Percentiles rank a stretch among this genome's conserved stretches.
phyloP scores from a whole-genome alignment of 35 echinoderm and acorn worm species.

The Lytechinus variegatus region DNA sequence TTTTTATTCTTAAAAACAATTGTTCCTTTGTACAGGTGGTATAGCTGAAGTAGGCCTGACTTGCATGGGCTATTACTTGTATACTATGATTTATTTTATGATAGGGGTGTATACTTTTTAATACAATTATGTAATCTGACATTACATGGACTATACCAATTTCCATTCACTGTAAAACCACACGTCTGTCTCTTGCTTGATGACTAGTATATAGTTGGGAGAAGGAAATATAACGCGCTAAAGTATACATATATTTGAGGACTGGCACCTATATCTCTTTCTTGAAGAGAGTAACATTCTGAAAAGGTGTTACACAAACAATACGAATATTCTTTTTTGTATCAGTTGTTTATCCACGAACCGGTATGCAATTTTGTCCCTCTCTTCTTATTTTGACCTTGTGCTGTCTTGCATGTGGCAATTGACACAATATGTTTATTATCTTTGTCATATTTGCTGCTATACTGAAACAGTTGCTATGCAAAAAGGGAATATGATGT shows the following conservation, averaged over 20 bases:
- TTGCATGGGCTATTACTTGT: too few relatives aligned
- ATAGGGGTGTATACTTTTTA: too few relatives aligned
- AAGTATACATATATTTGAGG: background rate
- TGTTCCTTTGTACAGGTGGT: too few relatives aligned
- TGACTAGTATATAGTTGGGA: background rate
- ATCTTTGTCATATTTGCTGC: background rate
- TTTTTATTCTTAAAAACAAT: too few relatives aligned
- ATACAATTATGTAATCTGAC: too few relatives aligned
- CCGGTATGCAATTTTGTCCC: background rate
- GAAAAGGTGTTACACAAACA: background rate
- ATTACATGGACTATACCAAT: too few relatives aligned
- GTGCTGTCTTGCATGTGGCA: background rate
- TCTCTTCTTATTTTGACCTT: background rate
- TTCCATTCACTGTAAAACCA: too few relatives aligned
- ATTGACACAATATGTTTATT: slow-evolving; percentile 3
- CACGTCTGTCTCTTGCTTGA: too few relatives aligned
- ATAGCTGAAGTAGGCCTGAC: too few relatives aligned
- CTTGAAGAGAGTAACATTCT: background rate
- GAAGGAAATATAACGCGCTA: background rate
- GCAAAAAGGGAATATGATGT: background rate
- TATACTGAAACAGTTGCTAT: background rate
- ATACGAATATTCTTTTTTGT: background rate
- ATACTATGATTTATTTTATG: too few relatives aligned
- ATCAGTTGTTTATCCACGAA: background rate
- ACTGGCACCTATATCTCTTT: background rate